Evolutionary conservation across 2,797 vertebrate genomes (phyloP).

Genomic region (Tachyglossus aculeatus): DNA sequence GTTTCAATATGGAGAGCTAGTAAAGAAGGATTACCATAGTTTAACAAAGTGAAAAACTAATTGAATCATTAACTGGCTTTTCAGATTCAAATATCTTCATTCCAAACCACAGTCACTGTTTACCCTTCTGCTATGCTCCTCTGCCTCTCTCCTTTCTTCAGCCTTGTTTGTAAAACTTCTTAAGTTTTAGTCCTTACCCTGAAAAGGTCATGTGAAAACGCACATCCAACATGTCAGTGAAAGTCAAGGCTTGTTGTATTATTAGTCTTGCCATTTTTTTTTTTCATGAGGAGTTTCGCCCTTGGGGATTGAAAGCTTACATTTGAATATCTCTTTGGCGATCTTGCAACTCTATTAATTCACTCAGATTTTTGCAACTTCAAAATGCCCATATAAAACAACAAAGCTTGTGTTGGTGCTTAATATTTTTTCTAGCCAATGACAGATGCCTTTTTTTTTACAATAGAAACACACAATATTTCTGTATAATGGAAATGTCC

Average conservation of each 20-base stretch:
- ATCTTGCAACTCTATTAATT: conserved; percentile 23
- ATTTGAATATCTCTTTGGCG: not conserved
- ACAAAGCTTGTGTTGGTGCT: too few relatives aligned
- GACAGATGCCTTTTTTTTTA: too few relatives aligned
- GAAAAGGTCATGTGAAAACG: conserved; percentile 76
- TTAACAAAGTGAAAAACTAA: conserved; percentile 79
- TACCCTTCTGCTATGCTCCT: conserved; percentile 70
- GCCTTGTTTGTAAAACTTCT: conserved; percentile 75
- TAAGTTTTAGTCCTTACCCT: conserved; percentile 55
- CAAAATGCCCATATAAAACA: not conserved
- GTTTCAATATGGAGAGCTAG: conserved; percentile 55
- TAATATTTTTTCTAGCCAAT: too few relatives aligned
- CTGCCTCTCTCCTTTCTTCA: conserved; percentile 61
- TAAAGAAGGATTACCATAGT: conserved; percentile 81
- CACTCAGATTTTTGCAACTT: not conserved
- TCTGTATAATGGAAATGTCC: not conserved
- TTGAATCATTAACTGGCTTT: conserved; percentile 84
- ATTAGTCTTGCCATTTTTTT: not conserved
- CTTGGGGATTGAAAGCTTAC: conserved; percentile 11
- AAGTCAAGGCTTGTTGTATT: conserved; percentile 36
- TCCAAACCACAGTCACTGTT: conserved; percentile 63
- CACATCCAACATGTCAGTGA: conserved; percentile 15
- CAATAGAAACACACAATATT: too few relatives aligned
- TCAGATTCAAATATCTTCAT: conserved; percentile 83
- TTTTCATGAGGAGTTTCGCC: conserved; percentile 5